Base-by-base conservation (phyloP, 2,888 invertebrate genomes). In the Lepidocyrtinus sp. region DNA sequence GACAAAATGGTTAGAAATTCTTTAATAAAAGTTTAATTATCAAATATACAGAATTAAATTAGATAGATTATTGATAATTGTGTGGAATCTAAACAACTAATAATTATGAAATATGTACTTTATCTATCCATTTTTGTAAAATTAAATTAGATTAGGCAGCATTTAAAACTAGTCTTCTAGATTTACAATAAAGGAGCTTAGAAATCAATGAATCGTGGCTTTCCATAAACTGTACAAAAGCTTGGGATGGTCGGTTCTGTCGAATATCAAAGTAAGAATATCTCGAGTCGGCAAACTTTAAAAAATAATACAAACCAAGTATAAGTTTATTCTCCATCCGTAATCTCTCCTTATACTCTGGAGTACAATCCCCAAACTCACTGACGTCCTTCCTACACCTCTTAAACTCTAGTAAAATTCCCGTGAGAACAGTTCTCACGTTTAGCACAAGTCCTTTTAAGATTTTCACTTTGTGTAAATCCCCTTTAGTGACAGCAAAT, bases 231-330 rank as follows among this genome's bases (percentile, higher is more conserved):
- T 21, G 17, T 15, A 15, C 5, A 61, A 71, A 71, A n/a, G 22
- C 61, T 17, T 61, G 36, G 2, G 24, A n/a, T 7, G 71, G 61
- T 26, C 15, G n/a, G n/a, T 24, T 1, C 19, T 36, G 2, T 61
- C n/a, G 3, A 45, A 12, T n/a, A 15, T 15, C n/a, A 36, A 19
- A 3, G 27, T 24, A 1, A n/a, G 71, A 61, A 1, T 7, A 12
- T n/a, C 71, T 17, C 1, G 46, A 21, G 36, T 71, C 71, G 9
- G 71, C 71, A 71, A 21, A 71, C 62, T 36, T 59, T 46, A 71
- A 24, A 24, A 71, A 71, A 1, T 61, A 7, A 19, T 71, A 71
- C 27, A 36, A 9, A 0, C 71, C 71, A 24, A 71, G 62, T 17
- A 61, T 25, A 22, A 71, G 12, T 12, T 36, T 19, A 27, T 61